Conservation (phyloP, 2,113 vertebrate genomes). For the Mus pahari region DNA sequence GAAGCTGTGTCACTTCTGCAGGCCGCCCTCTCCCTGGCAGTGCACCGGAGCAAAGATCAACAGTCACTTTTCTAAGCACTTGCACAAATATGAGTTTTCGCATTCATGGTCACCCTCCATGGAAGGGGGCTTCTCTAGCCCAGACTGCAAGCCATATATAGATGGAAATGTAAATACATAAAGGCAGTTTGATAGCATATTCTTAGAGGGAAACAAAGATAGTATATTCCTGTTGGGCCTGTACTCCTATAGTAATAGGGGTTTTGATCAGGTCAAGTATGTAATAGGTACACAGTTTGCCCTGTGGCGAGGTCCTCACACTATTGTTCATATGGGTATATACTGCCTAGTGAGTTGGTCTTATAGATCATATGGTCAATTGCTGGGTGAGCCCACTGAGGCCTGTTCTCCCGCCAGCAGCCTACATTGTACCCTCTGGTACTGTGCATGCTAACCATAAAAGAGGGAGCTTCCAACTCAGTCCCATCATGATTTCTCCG, state of each 20-base stretch:
- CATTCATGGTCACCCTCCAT: not conserved
- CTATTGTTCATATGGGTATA: not conserved
- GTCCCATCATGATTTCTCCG: not conserved
- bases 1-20: too few species aligned
- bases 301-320: not conserved
- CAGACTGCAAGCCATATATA: not conserved
- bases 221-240: not conserved
- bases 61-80: not conserved
- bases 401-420: not conserved
- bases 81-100: not conserved
- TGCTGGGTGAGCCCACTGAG: not conserved
- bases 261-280: not conserved
- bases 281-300: not conserved
- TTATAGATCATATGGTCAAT: not conserved
- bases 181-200: not conserved
- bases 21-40: too few species aligned
- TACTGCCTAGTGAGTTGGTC: not conserved
- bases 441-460: not conserved
- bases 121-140: not conserved
- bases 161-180: too few species aligned
- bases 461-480: not conserved
- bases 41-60: too few species aligned
- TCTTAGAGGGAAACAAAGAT: not conserved
- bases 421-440: not conserved
- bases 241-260: too few species aligned